Evolutionary conservation across 2,113 vertebrate genomes (phyloP), one percentile per base, ranked within the genome.

Genomic region (Alaudala cheleensis): DNA sequence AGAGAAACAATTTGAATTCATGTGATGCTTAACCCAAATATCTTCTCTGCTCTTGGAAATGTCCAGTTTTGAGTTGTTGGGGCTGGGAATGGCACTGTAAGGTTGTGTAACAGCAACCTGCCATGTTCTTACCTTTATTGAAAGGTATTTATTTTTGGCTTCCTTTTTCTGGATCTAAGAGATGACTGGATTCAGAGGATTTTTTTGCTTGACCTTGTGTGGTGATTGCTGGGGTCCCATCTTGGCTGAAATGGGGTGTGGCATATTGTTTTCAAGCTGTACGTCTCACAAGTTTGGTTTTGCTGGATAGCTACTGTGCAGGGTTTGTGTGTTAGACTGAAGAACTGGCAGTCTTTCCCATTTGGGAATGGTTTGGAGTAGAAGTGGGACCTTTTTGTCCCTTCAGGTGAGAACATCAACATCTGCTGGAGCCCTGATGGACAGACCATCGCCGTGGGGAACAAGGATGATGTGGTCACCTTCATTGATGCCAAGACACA

Each of bases 381-480:
- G 58, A 61, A 84, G 8, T 0, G 9, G 39, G 18, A 95, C 44
- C 19, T 76, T 92, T 94, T 70, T 83, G 58, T 61, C 58, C 70
- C 73, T 95, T 80, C 33, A 99, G 99, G 99, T 37, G 99, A 99
- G 97, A 99, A 99, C 96, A 99, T 99, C 89, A 99, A 99, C 92
- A 99, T 99, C 92, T 99, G 99, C 88, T 99, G 99, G 99, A 99
- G 99, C 91, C 99, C 99, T 0, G 99, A 99, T 2, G 99, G 99
- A 29, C 99, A 99, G 97, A 99, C 99, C 62, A 99, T 99, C 18
- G 99, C 99, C 0, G 99, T 99, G 10, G 99, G 99, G 25, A 99
- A 99, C 97, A 99, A 99, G 86, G 99, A 99, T n/a, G 99, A 99
- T 0, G 99, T 99, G n/a, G 99, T 99, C 73, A 99, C 99, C 19